Conservation (phyloP, 1,140 invertebrate species). For the Aporrectodea caliginosa region DNA sequence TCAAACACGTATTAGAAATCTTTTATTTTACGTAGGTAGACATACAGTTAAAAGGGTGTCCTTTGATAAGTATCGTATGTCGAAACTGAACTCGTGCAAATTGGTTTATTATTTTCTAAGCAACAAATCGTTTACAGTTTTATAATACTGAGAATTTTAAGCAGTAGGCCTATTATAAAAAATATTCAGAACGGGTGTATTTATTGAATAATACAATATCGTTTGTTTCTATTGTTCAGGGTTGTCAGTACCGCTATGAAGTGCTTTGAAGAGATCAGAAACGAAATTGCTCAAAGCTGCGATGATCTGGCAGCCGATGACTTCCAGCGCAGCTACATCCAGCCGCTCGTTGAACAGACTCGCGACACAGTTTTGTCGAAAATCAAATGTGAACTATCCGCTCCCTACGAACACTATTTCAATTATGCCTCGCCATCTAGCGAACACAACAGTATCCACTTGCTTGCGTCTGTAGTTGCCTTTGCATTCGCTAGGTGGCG, state of each 20-base stretch:
- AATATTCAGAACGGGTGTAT: too few species aligned
- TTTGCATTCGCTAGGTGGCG: background rate
- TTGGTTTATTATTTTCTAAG: too few species aligned
- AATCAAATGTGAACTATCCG: background rate
- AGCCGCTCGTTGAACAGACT: conserved; percentile 16
- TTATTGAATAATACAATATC: too few species aligned
- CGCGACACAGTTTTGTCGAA: background rate
- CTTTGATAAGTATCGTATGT: too few species aligned
- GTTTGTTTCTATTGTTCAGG: conserved; percentile 7
- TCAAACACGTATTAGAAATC: too few species aligned
- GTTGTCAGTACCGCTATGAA: conserved; percentile 12
- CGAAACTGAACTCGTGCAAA: too few species aligned
- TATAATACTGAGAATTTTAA: too few species aligned
- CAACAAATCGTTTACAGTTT: too few species aligned
- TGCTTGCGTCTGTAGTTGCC: background rate
- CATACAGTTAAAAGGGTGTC: too few species aligned
- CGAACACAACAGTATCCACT: background rate
- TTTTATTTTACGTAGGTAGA: too few species aligned
- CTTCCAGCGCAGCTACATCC: background rate
- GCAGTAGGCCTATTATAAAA: too few species aligned
- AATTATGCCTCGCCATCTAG: conserved; percentile 4
- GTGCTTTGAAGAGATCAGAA: conserved; percentile 17
- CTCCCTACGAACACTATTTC: conserved; percentile 17
- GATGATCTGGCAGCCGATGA: conserved; percentile 3
- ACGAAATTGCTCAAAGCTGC: background rate